Base-by-base conservation (phyloP, 2,797 vertebrate genomes). In the Syndactyla subalaris region DNA sequence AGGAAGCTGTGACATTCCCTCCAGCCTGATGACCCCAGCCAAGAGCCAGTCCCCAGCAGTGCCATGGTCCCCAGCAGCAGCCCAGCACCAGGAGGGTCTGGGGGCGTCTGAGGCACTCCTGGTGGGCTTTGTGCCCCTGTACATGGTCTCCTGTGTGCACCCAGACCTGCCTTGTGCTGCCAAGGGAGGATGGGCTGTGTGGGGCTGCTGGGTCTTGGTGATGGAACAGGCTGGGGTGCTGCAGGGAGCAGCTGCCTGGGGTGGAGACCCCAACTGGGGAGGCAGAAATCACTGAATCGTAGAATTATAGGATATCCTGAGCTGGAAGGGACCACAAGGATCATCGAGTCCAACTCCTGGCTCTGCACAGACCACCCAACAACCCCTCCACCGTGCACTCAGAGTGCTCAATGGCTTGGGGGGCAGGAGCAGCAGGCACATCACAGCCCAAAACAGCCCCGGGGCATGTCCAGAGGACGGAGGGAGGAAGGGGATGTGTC, bases 101-200 rank as follows among this genome's bases (percentile, higher is more conserved):
- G 2, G 36, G n/a, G 13, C 3, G 4, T n/a, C 57, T 1, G 0
- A 15, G 61, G 58, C 36, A 51, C 34, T 30, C 8, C 5, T 54
- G 34, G 2, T 32, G 52, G 67, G 26, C 27, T 55, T 12, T 0
- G 22, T 38, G 19, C 6, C 41, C n/a, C 70, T 2, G 0, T 15
- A 9, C 0, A 0, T 15, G 48, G 29, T 23, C 10, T 26, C 19
- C 22, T 1, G 2, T 4, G 73, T 36, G 14, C 26, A 39, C 3
- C 68, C 52, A 32, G n/a, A 16, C 14, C 43, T 30, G 45, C 51
- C 12, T 24, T 2, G 2, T 36, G 39, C 46, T 54, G 23, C 46
- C 12, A 9, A 43, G 49, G 32, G 9, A 62, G 36, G 11, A 9
- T 10, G 39, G 26, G 51, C 29, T 19, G 27, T 2, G 2, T 17